Evolutionary conservation across 2,888 invertebrate species (phyloP).

Genomic region (Patella pellucida): DNA sequence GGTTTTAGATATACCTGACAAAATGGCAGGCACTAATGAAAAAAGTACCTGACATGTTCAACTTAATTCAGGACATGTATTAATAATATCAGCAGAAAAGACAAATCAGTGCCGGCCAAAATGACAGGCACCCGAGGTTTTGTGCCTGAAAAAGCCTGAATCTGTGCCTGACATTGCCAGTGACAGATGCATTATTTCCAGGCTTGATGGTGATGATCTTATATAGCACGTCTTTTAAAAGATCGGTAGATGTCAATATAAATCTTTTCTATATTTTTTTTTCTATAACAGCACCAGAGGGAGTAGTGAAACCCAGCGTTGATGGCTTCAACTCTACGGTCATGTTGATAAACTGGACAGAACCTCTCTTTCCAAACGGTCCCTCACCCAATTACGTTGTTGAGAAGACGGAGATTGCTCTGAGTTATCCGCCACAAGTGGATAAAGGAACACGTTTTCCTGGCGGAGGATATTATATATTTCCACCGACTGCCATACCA

Average conservation of each 20-base stretch:
- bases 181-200: too few relatives aligned
- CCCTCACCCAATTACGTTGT: constrained; percentile 64
- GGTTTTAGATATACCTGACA: too few relatives aligned
- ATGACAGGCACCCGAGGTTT: too few relatives aligned
- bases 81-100: too few relatives aligned
- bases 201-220: too few relatives aligned
- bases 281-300: constrained; percentile 57
- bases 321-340: constrained; percentile 61
- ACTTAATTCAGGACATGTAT: too few relatives aligned
- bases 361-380: constrained; percentile 64
- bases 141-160: too few relatives aligned
- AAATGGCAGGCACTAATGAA: too few relatives aligned
- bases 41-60: too few relatives aligned
- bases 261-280: background rate
- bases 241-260: background rate
- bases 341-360: constrained; percentile 61
- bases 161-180: too few relatives aligned
- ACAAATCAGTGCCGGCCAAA: too few relatives aligned
- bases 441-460: constrained; percentile 65
- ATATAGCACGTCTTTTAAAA: too few relatives aligned
- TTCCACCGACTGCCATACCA: constrained; percentile 63
- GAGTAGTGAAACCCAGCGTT: constrained; percentile 50
- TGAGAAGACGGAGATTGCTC: constrained; percentile 60
- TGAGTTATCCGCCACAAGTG: constrained; percentile 67
- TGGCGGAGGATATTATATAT: constrained; percentile 67